A percentile compares a stretch with the other conserved stretches of the same genome.
phyloP scores from a whole-genome alignment of 1,140 invertebrate genomes.

The Scaptomyza pallida region DNA sequence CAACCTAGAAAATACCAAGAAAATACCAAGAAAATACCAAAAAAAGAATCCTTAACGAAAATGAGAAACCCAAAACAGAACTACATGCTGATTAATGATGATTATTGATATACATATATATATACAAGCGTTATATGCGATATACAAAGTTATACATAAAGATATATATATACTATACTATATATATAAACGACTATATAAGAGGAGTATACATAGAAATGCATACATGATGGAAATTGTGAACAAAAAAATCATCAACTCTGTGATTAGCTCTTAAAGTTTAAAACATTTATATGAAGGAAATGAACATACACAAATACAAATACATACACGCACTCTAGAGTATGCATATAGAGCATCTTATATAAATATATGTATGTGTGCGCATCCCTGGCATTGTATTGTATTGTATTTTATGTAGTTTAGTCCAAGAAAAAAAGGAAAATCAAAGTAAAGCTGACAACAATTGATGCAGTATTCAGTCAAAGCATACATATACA shows the following conservation, averaged over 20 bases:
- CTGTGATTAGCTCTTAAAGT: slow-evolving; percentile 83
- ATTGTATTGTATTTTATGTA: slow-evolving; percentile 64
- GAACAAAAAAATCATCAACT: slow-evolving; percentile 83
- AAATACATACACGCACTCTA: slow-evolving; percentile 41
- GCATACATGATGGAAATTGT: slow-evolving; percentile 73
- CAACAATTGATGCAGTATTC: slow-evolving; percentile 33
- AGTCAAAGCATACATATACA: slow-evolving; percentile 8
- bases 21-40: neutral
- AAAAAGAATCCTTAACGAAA: neutral
- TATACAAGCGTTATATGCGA: slow-evolving; percentile 61
- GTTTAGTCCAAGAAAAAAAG: slow-evolving; percentile 20
- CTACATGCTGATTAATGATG: slow-evolving; percentile 59
- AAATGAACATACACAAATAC: slow-evolving; percentile 1
- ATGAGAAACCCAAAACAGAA: slow-evolving; percentile 1
- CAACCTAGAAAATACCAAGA: slow-evolving; percentile 13
- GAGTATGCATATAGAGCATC: slow-evolving; percentile 49
- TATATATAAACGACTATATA: slow-evolving; percentile 40
- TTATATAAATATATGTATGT: slow-evolving; percentile 33
- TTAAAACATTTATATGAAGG: slow-evolving; percentile 60
- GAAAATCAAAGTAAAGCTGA: neutral
- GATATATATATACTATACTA: slow-evolving; percentile 21
- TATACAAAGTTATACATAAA: slow-evolving; percentile 48
- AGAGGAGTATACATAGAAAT: slow-evolving; percentile 54
- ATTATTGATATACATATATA: slow-evolving; percentile 16
- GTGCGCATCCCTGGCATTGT: slow-evolving; percentile 30